Evolutionary conservation across 2,113 vertebrate genomes (phyloP).

Genomic region (Proterorhinus semilunaris): DNA sequence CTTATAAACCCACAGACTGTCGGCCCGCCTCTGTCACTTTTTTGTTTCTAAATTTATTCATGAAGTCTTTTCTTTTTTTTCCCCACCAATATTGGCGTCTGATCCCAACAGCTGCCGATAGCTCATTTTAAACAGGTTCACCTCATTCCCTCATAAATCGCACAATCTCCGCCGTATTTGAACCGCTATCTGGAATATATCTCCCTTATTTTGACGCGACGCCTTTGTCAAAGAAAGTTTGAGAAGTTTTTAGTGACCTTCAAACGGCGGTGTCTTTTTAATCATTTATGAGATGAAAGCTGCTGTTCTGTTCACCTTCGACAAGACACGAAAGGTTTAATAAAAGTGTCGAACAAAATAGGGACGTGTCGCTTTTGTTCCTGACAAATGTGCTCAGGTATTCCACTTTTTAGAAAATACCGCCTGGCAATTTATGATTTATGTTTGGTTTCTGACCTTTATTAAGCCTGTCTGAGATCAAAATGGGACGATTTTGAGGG

Average conservation of each 20-base stretch:
- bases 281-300: neutral
- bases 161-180: constrained; percentile 4
- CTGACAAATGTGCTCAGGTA: neutral
- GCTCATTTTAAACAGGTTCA: constrained; percentile 6
- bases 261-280: neutral
- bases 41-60: constrained; percentile 9
- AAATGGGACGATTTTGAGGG: too few relatives aligned
- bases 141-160: constrained; percentile 6
- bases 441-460: too few relatives aligned
- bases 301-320: neutral
- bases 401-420: neutral
- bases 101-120: constrained; percentile 6
- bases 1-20: constrained; percentile 2
- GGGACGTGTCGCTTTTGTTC: neutral
- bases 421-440: neutral
- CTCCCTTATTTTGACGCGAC: neutral
- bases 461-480: too few relatives aligned
- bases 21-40: neutral
- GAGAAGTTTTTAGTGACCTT: constrained; percentile 1
- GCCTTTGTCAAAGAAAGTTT: constrained; percentile 5
- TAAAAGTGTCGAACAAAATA: constrained; percentile 3
- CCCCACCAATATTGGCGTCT: neutral
- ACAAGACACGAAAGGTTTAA: neutral
- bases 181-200: neutral
- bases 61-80: neutral